Evolutionary conservation across 2,113 vertebrate species (phyloP), one percentile per base, ranked within the genome.

Genomic region (Elachura formosa): DNA sequence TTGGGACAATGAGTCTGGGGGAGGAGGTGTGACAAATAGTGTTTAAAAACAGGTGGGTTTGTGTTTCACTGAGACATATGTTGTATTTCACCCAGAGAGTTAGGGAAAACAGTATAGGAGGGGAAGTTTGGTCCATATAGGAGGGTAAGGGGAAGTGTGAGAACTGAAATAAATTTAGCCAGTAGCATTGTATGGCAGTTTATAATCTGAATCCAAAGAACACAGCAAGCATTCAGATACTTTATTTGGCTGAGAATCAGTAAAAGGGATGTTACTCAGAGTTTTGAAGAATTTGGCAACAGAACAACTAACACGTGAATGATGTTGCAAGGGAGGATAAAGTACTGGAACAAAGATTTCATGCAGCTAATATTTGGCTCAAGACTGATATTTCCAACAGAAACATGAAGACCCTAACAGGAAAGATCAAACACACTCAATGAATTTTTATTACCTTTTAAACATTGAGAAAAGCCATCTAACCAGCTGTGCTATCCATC

Each of bases 251-350:
- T 93, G 81, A 87, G 78, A 96, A 73, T 91, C 89, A 95, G 71
- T 73, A 72, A 96, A 96, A 95, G 48, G 80, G 93, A 96, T 85
- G 90, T 94, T 97, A 95, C 84, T 95, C 55, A 64, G 83, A 54
- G 63, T 96, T 95, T 85, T 95, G 94, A 95, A 96, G 69, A 94
- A 96, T 94, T 97, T 98, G 97, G 96, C 97, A 98, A 63, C 38
- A 71, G 63, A 92, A 87, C 94, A 97, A 73, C 84, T 41, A 76
- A 63, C 78, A 86, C 41, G 58, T 79, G 95, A 94, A 78, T 67
- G 68, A 93, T 98, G 94, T 97, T 96, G 95, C 97, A 97, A 97
- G 95, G 95, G 86, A 95, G 95, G 97, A 98, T 96, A 68, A 91
- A 93, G 84, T 67, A 80, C 89, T 77, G 79, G 97, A 94, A 97